Evolutionary conservation across 2,113 vertebrate genomes (phyloP).

Genomic region (Tautogolabrus adspersus): DNA sequence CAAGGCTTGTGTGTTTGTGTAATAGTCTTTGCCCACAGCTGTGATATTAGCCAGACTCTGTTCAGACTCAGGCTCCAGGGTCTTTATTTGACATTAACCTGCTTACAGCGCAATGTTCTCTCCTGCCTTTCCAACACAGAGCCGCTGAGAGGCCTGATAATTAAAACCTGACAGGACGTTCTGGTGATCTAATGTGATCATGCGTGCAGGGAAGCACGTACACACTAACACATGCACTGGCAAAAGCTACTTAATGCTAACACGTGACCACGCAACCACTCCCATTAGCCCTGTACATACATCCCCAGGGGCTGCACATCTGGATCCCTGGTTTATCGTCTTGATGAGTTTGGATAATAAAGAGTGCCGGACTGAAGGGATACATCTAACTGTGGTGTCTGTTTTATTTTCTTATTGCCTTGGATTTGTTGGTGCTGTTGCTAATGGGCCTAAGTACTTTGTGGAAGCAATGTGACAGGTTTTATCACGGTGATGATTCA

Average conservation of each 20-base stretch:
- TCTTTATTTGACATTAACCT: constrained; percentile 54
- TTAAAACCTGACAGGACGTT: constrained; percentile 68
- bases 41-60: constrained; percentile 36
- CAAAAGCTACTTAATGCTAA: constrained; percentile 29
- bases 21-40: constrained; percentile 36
- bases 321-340: constrained; percentile 41
- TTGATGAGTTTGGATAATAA: constrained; percentile 6
- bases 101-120: constrained; percentile 72
- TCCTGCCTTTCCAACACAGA: constrained; percentile 45
- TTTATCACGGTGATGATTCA: no score
- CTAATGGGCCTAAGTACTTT: neutral
- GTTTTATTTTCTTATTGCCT: neutral
- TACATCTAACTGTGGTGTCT: constrained; percentile 16
- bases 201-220: constrained; percentile 61
- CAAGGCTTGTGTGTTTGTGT: constrained; percentile 9
- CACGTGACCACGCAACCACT: neutral
- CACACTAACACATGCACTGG: neutral
- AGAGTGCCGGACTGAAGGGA: constrained; percentile 4
- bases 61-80: constrained; percentile 23
- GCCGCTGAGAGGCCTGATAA: constrained; percentile 70
- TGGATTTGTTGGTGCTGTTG: neutral
- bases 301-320: constrained; percentile 38
- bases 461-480: no score
- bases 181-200: constrained; percentile 75
- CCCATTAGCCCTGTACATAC: constrained; percentile 1